Evolutionary conservation across 2,888 invertebrate species (phyloP), one percentile per base, ranked within the genome.

Genomic region (Eupithecia insigniata): DNA sequence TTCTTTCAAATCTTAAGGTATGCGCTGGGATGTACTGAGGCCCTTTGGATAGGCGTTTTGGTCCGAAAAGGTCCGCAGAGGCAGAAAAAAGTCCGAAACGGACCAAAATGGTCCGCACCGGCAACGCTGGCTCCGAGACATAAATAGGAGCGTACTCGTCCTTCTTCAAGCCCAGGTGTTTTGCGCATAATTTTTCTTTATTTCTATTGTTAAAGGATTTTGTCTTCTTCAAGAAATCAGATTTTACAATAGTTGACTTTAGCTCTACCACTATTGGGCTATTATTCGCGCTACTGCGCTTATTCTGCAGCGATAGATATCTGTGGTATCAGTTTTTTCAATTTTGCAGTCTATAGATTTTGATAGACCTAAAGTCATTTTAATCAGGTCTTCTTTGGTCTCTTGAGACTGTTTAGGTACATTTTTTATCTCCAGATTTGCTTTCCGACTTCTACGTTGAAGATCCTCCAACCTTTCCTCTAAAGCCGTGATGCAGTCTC

Each of bases 81-180:
- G n/a, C n/a, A n/a, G n/a, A n/a, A n/a, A n/a, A n/a, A n/a, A n/a
- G n/a, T n/a, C n/a, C n/a, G n/a, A n/a, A n/a, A n/a, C n/a, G n/a
- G n/a, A n/a, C n/a, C n/a, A n/a, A n/a, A n/a, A n/a, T n/a, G n/a
- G n/a, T n/a, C n/a, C n/a, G n/a, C n/a, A n/a, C n/a, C n/a, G n/a
- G n/a, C n/a, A n/a, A n/a, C n/a, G n/a, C 7, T 34, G 8, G 6
- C 7, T 7, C 34, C 34, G 34, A 61, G 32, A 61, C 61, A 61
- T 61, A 61, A 61, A 61, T 32, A 32, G 61, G 61, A 8, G 61
- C 12, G n/a, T 61, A 61, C n/a, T 61, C 61, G 8, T 61, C 32
- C 14, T 30, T 32, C 22, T 61, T 61, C 18, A 61, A 61, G 6
- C 34, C 62, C 22, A 62, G 62, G 34, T 62, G 62, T 62, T 34